A percentile compares a stretch with the other conserved stretches of the same genome.
These are phyloP conservation scores for Dreissena polymorpha DNA, from an alignment of 1,140 invertebrate genomes.

Conservation along the genomic window DNA sequence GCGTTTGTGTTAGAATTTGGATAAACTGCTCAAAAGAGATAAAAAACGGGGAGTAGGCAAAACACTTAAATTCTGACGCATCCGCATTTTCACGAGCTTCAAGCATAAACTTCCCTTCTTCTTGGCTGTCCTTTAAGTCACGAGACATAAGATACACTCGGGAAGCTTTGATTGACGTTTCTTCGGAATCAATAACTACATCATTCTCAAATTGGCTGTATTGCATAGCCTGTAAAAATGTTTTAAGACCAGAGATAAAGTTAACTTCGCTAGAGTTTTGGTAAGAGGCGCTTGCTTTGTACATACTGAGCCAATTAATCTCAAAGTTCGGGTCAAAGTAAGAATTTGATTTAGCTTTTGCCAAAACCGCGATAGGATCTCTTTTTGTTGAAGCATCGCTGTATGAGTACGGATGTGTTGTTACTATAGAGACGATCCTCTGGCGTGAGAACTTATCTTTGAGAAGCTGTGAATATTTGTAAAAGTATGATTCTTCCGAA, in stretches of 20 bases:
- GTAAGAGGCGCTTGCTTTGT: slow-evolving; percentile 19
- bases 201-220: slow-evolving; percentile 85
- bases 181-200: slow-evolving; percentile 89
- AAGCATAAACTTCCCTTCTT: slow-evolving; percentile 65
- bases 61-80: slow-evolving; percentile 60
- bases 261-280: slow-evolving; percentile 15
- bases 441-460: slow-evolving; percentile 43
- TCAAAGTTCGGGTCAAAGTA: slow-evolving; percentile 40
- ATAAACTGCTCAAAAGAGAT: slow-evolving; percentile 87
- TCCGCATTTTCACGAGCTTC: slow-evolving; percentile 61
- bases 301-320: slow-evolving; percentile 51
- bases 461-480: slow-evolving; percentile 36
- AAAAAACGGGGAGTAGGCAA: slow-evolving; percentile 66
- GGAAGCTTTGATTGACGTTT: slow-evolving; percentile 87
- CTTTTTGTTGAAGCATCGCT: slow-evolving; percentile 3
- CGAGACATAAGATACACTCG: slow-evolving; percentile 62
- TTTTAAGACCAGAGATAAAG: slow-evolving; percentile 30
- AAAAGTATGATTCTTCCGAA: slow-evolving; percentile 73
- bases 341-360: slow-evolving; percentile 11
- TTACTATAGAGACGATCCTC: slow-evolving; percentile 47
- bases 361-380: slow-evolving; percentile 33
- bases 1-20: slow-evolving; percentile 93
- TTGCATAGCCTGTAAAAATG: slow-evolving; percentile 81
- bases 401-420: slow-evolving; percentile 27
- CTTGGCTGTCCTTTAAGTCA: slow-evolving; percentile 51